Evolutionary conservation across 2,113 vertebrate genomes (phyloP), one percentile per base, ranked within the genome.

Genomic region (Nettapus auritus): DNA sequence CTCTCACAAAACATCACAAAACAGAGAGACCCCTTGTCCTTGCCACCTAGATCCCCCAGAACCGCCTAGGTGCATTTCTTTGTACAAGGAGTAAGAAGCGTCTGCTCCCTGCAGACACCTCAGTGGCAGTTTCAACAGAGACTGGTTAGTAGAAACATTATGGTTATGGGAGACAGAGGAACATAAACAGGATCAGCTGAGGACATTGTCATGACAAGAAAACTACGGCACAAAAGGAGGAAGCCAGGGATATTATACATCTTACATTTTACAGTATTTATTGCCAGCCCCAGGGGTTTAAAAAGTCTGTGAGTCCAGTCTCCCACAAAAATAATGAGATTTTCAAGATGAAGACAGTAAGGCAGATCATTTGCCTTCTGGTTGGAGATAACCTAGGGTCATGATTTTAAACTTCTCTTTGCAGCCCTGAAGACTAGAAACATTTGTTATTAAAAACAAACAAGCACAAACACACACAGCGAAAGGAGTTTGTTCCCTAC

Each of bases 401-500:
- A 46, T n/a, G 34, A 67, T 82, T 92, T 94, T 76, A 92, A 92
- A 94, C 17, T 66, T 78, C 52, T 57, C 52, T 83, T 86, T 67
- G 77, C 66, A 92, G 62, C 31, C 60, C 64, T 59, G 50, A 28
- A 91, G 62, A 42, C 60, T 80, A 88, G 23, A 46, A 95, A 78
- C 23, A 71, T 25, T 76, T 69, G 68, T 62, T 83, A 67, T 40
- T 40, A 29, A 64, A 64, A 40, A 18, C 26, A 40, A 40, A 8
- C 22, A 53, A 6, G 4, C 25, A 40, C 48, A 50, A 6, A 50
- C 38, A 38, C 22, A 62, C 36, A 56, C 55, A 64, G 25, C 70
- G 34, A 40, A 83, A 80, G 42, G 56, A 68, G 25, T 66, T 79
- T 79, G 12, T 13, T 76, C 21, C 71, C 77, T 91, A 7, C 40